These are phyloP conservation scores for Stegana nigrithorax DNA, from an alignment of 2,888 invertebrate genomes.

Conservation along the genomic window DNA sequence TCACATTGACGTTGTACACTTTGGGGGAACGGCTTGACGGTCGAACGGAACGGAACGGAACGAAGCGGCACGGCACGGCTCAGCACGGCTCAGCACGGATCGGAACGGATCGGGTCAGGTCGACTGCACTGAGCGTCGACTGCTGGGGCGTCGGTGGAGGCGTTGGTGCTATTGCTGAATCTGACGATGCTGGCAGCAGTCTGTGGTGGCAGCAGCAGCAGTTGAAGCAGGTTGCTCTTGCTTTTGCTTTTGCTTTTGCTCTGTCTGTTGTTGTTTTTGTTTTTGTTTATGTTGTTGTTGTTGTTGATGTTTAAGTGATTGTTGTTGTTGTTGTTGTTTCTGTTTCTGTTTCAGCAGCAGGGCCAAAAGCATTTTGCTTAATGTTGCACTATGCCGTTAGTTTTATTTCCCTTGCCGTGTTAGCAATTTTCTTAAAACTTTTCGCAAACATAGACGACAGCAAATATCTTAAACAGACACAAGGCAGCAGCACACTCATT, in stretches of 20 bases:
- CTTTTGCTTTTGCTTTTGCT: slow-evolving; percentile 46
- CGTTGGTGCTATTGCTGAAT: no score
- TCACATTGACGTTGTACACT: slow-evolving; percentile 32
- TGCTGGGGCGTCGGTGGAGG: slow-evolving; percentile 22
- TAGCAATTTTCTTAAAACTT: slow-evolving; percentile 35
- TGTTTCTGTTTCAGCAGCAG: slow-evolving; percentile 52
- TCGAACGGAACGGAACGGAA: slow-evolving; percentile 46
- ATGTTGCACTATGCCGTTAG: slow-evolving; percentile 66
- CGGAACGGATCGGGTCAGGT: background rate
- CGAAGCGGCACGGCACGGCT: background rate
- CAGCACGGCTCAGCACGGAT: no score
- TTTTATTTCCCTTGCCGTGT: slow-evolving; percentile 52
- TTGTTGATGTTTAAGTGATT: background rate
- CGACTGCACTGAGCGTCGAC: slow-evolving; percentile 32
- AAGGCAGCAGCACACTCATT: background rate
- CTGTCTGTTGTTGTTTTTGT: slow-evolving; percentile 22
- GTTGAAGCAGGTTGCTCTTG: slow-evolving; percentile 23
- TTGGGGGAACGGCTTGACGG: slow-evolving; percentile 15
- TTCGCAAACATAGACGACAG: slow-evolving; percentile 5
- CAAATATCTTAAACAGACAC: background rate
- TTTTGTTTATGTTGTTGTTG: background rate
- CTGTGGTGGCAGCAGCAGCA: slow-evolving; percentile 24
- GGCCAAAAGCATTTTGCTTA: slow-evolving; percentile 66
- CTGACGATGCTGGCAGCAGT: slow-evolving; percentile 29
- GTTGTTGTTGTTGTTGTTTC: slow-evolving; percentile 23